These are phyloP conservation scores for Bufotes viridis DNA, from an alignment of 2,797 vertebrate species.

Conservation along the genomic window DNA sequence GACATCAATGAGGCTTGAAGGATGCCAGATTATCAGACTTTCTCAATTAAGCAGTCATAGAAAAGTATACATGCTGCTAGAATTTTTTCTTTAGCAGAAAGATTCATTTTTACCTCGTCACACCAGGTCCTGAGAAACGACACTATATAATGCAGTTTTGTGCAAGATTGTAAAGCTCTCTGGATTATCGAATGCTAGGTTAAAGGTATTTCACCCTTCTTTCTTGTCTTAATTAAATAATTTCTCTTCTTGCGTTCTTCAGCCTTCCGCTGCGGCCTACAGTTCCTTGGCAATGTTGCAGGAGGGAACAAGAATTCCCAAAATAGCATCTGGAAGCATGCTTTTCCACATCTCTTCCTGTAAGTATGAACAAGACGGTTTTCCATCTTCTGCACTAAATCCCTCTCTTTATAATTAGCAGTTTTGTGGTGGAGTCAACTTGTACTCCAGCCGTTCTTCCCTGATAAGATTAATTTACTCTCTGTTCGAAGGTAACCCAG, in stretches of 20 bases:
- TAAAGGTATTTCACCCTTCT: not conserved
- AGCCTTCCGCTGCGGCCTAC: slow-evolving; percentile 80
- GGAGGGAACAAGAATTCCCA: slow-evolving; percentile 78
- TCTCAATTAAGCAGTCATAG: no score
- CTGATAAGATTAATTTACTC: slow-evolving; percentile 56
- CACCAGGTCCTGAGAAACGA: no score
- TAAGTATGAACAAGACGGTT: slow-evolving; percentile 68
- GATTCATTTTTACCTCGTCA: no score
- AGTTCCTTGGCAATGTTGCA: slow-evolving; percentile 80
- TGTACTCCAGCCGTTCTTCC: slow-evolving; percentile 31
- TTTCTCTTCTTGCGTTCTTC: slow-evolving; percentile 43
- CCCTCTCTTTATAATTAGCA: slow-evolving; percentile 56
- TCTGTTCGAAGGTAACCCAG: slow-evolving; percentile 36
- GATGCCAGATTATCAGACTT: no score
- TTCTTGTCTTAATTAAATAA: slow-evolving; percentile 29
- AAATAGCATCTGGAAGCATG: slow-evolving; percentile 75
- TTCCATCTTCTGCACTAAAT: slow-evolving; percentile 52
- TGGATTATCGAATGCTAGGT: not conserved
- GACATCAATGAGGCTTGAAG: no score
- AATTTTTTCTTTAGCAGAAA: no score
- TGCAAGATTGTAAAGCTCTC: not conserved
- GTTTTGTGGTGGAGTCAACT: slow-evolving; percentile 27
- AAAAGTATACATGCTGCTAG: no score
- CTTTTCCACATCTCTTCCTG: slow-evolving; percentile 81
- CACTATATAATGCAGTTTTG: not conserved